phyloP scores from a whole-genome alignment of 2,797 vertebrate genomes.

The Platyrinchus mystaceus region DNA sequence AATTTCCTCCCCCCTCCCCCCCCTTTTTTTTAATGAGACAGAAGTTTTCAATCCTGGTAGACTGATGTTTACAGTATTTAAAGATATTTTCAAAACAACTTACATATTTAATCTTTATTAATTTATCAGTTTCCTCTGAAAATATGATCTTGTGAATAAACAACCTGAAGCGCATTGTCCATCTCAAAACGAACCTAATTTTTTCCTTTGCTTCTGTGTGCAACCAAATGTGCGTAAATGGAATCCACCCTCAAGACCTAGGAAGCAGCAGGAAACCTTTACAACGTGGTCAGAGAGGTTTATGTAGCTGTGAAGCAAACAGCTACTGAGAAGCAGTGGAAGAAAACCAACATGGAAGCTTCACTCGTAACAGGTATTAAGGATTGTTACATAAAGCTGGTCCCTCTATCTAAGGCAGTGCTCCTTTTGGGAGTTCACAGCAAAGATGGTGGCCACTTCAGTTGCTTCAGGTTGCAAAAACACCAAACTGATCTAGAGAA shows the following conservation, averaged over 20 bases:
- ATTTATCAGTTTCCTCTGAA: not conserved
- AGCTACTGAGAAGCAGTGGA: not conserved
- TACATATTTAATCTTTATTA: not conserved
- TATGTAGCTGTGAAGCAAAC: not conserved
- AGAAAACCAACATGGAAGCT: not conserved
- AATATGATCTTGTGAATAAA: not conserved
- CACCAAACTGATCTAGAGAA: not conserved
- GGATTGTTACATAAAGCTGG: not conserved
- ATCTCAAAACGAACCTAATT: not conserved
- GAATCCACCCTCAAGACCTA: not conserved
- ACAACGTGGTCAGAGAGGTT: not conserved
- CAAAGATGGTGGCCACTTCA: not conserved
- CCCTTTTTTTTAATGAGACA: not conserved
- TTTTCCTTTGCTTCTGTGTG: not conserved
- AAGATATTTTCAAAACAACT: not conserved
- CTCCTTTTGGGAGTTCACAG: not conserved
- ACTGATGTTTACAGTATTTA: not conserved
- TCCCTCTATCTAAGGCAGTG: not conserved
- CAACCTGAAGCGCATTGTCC: not conserved
- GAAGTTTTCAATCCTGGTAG: not conserved
- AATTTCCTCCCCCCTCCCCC: fast-evolving
- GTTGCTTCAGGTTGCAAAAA: not conserved
- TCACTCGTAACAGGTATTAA: not conserved
- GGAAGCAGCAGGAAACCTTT: not conserved
- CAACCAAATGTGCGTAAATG: not conserved